These are phyloP conservation scores for Campoletis raptor DNA, from an alignment of 2,888 invertebrate species.

Conservation along the genomic window DNA sequence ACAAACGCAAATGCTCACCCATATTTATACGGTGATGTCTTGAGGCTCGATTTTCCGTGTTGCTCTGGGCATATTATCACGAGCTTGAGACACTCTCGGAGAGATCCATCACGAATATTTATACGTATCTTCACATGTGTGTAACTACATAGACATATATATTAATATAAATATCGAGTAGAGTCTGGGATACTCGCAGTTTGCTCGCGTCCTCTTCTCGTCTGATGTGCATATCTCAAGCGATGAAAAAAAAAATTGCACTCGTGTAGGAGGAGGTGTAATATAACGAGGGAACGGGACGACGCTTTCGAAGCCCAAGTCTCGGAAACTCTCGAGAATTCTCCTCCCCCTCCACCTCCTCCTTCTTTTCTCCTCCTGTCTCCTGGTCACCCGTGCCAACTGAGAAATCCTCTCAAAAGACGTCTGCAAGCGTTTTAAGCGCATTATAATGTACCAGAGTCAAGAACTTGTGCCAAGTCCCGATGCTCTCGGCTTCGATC, in stretches of 20 bases:
- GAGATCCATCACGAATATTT: slow-evolving; percentile 4
- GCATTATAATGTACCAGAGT: slow-evolving; percentile 40
- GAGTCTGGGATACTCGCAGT: slow-evolving; percentile 27
- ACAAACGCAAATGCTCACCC: background rate
- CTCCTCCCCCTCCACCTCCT: background rate
- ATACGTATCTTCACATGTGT: background rate
- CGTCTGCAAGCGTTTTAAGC: slow-evolving; percentile 52
- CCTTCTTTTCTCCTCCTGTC: slow-evolving; percentile 72
- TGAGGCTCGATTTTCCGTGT: slow-evolving; percentile 51
- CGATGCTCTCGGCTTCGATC: slow-evolving; percentile 13
- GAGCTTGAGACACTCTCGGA: slow-evolving; percentile 35
- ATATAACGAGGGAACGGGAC: slow-evolving; percentile 67
- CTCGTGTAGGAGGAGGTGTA: slow-evolving; percentile 66
- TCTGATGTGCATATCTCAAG: slow-evolving; percentile 20
- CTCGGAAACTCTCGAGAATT: slow-evolving; percentile 65
- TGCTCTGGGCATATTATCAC: slow-evolving; percentile 42
- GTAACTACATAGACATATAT: background rate
- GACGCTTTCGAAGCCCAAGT: slow-evolving; percentile 32
- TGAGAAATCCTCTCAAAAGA: slow-evolving; percentile 75
- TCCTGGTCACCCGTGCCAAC: slow-evolving; percentile 79
- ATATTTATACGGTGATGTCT: slow-evolving; percentile 15
- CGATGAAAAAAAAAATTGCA: slow-evolving; percentile 26
- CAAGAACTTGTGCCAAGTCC: slow-evolving; percentile 47
- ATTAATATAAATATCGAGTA: slow-evolving; percentile 23
- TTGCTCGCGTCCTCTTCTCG: slow-evolving; percentile 29